phyloP scores from a whole-genome alignment of 2,888 invertebrate genomes.

The Serripes groenlandicus region DNA sequence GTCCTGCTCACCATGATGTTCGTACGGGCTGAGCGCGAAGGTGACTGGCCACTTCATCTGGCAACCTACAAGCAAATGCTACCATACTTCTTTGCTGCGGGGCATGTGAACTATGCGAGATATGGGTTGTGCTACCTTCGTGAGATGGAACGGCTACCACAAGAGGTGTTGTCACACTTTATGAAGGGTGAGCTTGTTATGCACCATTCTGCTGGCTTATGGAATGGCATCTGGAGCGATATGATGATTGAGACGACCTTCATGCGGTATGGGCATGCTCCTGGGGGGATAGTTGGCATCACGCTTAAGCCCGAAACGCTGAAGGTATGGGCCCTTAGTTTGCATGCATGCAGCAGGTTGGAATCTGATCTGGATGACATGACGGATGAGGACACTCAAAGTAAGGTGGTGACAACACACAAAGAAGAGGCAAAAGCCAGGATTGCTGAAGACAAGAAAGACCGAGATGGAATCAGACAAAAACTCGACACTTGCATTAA shows the following conservation, averaged over 20 bases:
- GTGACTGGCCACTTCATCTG: slow-evolving; percentile 66
- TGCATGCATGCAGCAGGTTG: slow-evolving; percentile 54
- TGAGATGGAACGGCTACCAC: slow-evolving; percentile 55
- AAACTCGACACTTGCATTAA: slow-evolving; percentile 33
- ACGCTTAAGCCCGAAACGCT: slow-evolving; percentile 64
- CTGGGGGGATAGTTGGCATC: slow-evolving; percentile 69
- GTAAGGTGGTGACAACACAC: not conserved
- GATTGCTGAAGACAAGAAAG: slow-evolving; percentile 16
- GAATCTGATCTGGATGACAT: slow-evolving; percentile 39
- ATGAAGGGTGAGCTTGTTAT: slow-evolving; percentile 67
- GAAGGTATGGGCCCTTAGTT: slow-evolving; percentile 66
- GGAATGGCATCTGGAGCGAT: slow-evolving; percentile 72
- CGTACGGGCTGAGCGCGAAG: slow-evolving; percentile 65
- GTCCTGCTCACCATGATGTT: slow-evolving; percentile 65
- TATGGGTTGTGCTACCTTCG: slow-evolving; percentile 69
- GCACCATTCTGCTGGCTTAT: slow-evolving; percentile 65
- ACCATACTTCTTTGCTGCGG: slow-evolving; percentile 70
- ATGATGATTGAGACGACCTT: slow-evolving; percentile 74
- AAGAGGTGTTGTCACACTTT: slow-evolving; percentile 47
- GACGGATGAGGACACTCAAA: slow-evolving; percentile 7
- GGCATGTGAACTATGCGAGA: slow-evolving; percentile 66
- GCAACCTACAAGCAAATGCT: slow-evolving; percentile 59
- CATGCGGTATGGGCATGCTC: slow-evolving; percentile 74
- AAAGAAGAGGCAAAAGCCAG: slow-evolving; percentile 32
- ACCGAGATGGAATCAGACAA: slow-evolving; percentile 29